Evolutionary conservation across 1,140 invertebrate species (phyloP).

Genomic region (Hyphantria cunea): DNA sequence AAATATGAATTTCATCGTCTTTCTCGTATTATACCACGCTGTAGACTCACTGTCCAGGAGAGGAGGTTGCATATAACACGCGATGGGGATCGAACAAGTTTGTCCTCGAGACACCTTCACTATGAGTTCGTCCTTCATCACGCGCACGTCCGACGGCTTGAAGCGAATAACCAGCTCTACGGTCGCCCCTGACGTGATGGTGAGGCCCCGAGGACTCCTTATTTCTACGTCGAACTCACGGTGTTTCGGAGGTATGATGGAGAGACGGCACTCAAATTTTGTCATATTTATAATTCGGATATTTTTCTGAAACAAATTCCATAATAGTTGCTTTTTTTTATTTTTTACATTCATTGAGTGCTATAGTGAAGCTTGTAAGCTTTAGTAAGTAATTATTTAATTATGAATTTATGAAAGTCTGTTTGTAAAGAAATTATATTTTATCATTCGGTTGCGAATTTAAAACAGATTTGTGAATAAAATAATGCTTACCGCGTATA

Average conservation of each 20-base stretch:
- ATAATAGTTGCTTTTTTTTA: too few species aligned
- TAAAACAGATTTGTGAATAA: too few species aligned
- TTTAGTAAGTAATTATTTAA: too few species aligned
- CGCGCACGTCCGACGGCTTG: slow-evolving; percentile 43
- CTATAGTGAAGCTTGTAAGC: too few species aligned
- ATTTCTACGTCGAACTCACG: slow-evolving; percentile 27
- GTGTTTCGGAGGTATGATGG: slow-evolving; percentile 14
- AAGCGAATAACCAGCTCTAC: slow-evolving; percentile 47
- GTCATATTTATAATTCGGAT: slow-evolving; percentile 38
- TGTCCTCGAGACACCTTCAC: slow-evolving; percentile 47
- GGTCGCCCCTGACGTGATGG: slow-evolving; percentile 47
- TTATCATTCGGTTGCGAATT: too few species aligned
- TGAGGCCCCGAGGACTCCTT: slow-evolving; percentile 21
- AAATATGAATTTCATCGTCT: not conserved
- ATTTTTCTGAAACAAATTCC: slow-evolving; percentile 20
- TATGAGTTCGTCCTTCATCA: slow-evolving; percentile 39
- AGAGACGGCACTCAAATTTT: slow-evolving; percentile 34
- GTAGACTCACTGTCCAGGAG: slow-evolving; percentile 48
- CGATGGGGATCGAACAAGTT: slow-evolving; percentile 41
- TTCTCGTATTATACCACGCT: not conserved
- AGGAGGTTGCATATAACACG: slow-evolving; percentile 58
- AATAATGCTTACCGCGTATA: slow-evolving; percentile 28
- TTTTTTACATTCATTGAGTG: too few species aligned
- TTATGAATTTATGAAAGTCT: too few species aligned
- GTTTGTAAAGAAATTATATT: too few species aligned